A percentile compares a stretch with the other conserved stretches of the same genome.
Evolutionary conservation across 2,797 vertebrate genomes (phyloP).

Genomic region (Ispidina picta): DNA sequence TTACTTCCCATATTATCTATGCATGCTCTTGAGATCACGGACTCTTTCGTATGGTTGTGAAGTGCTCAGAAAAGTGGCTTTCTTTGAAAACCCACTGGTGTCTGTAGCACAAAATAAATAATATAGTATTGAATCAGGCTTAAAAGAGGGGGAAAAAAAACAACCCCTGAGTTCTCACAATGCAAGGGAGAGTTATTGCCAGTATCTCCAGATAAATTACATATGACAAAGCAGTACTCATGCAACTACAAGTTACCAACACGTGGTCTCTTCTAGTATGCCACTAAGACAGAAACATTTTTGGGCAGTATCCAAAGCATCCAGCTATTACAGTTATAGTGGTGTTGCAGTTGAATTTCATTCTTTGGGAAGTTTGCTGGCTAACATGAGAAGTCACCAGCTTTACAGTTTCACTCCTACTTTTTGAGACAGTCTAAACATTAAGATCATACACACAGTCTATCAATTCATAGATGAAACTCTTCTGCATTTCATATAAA

Average conservation of each 20-base stretch:
- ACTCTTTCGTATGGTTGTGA: background rate
- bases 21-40: background rate
- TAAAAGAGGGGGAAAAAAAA: background rate
- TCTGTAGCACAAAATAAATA: background rate
- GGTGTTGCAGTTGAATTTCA: background rate
- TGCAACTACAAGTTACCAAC: constrained; percentile 5
- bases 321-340: background rate
- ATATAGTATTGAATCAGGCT: background rate
- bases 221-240: constrained; percentile 42
- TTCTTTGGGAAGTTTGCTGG: background rate
- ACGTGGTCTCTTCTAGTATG: constrained; percentile 23
- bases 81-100: background rate
- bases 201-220: constrained; percentile 12
- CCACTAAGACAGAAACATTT: background rate
- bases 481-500: background rate
- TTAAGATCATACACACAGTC: background rate
- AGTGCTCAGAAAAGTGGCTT: background rate
- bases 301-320: constrained; percentile 12
- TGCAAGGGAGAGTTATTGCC: background rate
- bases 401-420: background rate
- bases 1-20: background rate
- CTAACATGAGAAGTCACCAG: background rate
- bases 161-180: background rate
- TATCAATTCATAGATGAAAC: background rate
- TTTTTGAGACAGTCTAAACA: background rate